These are phyloP conservation scores for Pemphigus obesinymphae DNA, from an alignment of 1,140 invertebrate species.

Conservation along the genomic window DNA sequence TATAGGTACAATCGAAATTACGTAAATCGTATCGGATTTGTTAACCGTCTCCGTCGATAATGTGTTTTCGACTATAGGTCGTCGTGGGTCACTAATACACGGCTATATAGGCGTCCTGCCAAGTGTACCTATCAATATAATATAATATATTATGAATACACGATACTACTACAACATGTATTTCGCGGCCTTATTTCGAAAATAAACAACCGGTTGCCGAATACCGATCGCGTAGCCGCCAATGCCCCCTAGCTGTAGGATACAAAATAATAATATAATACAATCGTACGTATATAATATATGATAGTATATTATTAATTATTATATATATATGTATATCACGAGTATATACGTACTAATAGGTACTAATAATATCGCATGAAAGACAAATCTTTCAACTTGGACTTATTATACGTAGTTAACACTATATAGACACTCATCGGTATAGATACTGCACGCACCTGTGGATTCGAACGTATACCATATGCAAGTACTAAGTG, in stretches of 20 bases:
- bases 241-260: not conserved
- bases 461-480: too few relatives aligned
- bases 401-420: too few relatives aligned
- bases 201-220: conserved; percentile 34
- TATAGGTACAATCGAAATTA: too few relatives aligned
- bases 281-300: not conserved
- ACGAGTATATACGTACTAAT: not conserved
- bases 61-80: not conserved
- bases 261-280: not conserved
- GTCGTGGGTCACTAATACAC: not conserved
- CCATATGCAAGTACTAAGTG: too few relatives aligned
- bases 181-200: conserved; percentile 35
- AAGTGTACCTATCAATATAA: not conserved
- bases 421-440: not conserved
- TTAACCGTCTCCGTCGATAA: not conserved
- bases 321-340: not conserved
- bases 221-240: not conserved
- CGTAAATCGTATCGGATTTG: not conserved
- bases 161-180: too few relatives aligned
- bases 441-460: too few relatives aligned
- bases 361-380: too few relatives aligned
- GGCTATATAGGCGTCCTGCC: not conserved
- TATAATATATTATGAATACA: not conserved
- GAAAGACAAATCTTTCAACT: too few relatives aligned
- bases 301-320: not conserved